Evolutionary conservation across 2,797 vertebrate species (phyloP).

Genomic region (Odontamblyopus rebecca): DNA sequence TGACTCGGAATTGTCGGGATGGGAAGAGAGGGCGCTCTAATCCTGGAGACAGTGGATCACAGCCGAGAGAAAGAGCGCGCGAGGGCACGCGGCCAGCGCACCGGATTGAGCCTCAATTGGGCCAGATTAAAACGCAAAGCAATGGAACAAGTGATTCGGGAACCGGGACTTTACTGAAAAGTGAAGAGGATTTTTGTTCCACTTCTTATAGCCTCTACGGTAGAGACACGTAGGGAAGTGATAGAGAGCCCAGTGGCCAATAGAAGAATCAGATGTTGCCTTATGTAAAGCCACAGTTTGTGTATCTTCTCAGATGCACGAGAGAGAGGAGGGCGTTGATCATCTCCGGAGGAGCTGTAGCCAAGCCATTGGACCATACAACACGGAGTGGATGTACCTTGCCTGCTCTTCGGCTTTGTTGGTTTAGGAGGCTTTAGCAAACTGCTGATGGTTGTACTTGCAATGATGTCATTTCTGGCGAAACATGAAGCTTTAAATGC

Average conservation of each 20-base stretch:
- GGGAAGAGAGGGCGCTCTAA: slow-evolving; percentile 84
- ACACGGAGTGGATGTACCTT: slow-evolving; percentile 66
- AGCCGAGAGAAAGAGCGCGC: slow-evolving; percentile 61
- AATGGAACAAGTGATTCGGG: slow-evolving; percentile 70
- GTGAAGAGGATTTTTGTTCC: slow-evolving; percentile 39
- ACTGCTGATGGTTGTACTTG: slow-evolving; percentile 42
- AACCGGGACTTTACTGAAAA: slow-evolving; percentile 56
- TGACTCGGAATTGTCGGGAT: slow-evolving; percentile 85
- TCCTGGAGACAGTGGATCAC: slow-evolving; percentile 86
- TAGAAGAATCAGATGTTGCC: slow-evolving; percentile 53
- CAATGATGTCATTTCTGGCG: slow-evolving; percentile 51
- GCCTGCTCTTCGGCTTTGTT: slow-evolving; percentile 28
- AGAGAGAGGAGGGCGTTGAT: slow-evolving; percentile 79
- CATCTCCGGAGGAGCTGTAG: slow-evolving; percentile 73
- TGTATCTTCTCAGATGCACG: slow-evolving; percentile 66
- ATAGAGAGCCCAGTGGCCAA: slow-evolving; percentile 39
- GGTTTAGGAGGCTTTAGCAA: slow-evolving; percentile 34
- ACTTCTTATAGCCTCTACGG: slow-evolving; percentile 34
- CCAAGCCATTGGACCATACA: slow-evolving; percentile 72
- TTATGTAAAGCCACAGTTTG: slow-evolving; percentile 55
- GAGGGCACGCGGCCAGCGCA: slow-evolving; percentile 58
- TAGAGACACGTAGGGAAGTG: slow-evolving; percentile 40
- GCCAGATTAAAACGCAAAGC: slow-evolving; percentile 68
- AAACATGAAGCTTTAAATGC: slow-evolving; percentile 48
- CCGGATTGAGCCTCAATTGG: slow-evolving; percentile 70